Percentiles rank a stretch among this genome's conserved stretches.
Conservation (phyloP, 92 coral and sea anemone species). For the Desmophyllum pertusum region DNA sequence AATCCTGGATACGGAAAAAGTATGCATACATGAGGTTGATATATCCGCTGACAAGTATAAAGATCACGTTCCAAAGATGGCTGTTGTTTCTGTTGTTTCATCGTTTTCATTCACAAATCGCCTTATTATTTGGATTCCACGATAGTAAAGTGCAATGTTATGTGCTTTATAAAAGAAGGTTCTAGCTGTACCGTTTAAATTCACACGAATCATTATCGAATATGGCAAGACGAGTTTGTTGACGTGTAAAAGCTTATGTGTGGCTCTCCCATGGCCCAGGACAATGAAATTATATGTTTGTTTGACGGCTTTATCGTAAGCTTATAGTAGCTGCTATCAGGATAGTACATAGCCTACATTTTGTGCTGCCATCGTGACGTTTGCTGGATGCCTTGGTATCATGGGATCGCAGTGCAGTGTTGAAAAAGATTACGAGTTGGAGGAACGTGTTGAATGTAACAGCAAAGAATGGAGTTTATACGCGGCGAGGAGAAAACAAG, state of each 20-base stretch:
- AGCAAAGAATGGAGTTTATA: constrained; percentile 76
- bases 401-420: constrained; percentile 98
- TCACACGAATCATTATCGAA: not conserved
- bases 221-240: constrained; percentile 1
- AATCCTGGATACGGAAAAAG: not conserved
- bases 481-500: constrained; percentile 75
- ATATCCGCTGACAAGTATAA: constrained; percentile 11
- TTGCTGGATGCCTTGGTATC: not conserved
- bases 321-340: not conserved
- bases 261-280: not conserved
- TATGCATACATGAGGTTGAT: not conserved
- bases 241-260: not conserved
- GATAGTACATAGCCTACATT: not conserved
- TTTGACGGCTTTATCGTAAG: not conserved
- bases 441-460: constrained; percentile 74
- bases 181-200: not conserved
- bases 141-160: not conserved
- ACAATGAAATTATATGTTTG: not conserved
- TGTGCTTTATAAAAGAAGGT: not conserved
- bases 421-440: constrained; percentile 79
- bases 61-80: not conserved
- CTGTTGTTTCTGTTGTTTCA: not conserved
- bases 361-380: not conserved
- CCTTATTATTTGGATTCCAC: not conserved
- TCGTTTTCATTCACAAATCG: not conserved